Conservation (phyloP, 1,140 invertebrate genomes). For the Leucophenga varia region DNA sequence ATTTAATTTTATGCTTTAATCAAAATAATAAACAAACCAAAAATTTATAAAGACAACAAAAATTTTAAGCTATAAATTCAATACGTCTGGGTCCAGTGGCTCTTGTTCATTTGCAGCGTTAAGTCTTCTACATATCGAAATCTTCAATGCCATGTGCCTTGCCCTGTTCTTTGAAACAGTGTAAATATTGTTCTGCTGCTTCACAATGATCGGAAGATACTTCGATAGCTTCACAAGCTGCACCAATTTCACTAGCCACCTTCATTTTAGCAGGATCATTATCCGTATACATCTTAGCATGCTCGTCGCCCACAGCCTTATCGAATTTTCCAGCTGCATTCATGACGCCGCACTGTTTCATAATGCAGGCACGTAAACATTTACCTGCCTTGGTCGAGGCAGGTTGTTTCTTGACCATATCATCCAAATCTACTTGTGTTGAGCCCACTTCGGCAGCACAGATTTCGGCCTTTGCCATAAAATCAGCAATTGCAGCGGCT, state of each 20-base stretch:
- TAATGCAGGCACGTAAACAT: constrained; percentile 37
- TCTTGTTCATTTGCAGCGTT: neutral
- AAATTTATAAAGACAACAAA: no score
- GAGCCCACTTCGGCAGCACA: constrained; percentile 29
- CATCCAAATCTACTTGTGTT: constrained; percentile 23
- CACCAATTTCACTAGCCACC: constrained; percentile 29
- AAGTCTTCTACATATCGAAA: constrained; percentile 11
- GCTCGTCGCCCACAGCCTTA: constrained; percentile 17
- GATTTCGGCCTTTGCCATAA: constrained; percentile 23
- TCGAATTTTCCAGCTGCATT: constrained; percentile 30
- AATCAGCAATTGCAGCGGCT: constrained; percentile 24
- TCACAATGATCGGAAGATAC: constrained; percentile 39
- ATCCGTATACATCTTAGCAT: constrained; percentile 34
- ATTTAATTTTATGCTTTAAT: no score
- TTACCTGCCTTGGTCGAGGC: constrained; percentile 26
- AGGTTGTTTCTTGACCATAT: constrained; percentile 22
- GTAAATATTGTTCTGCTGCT: constrained; percentile 27
- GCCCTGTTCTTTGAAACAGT: constrained; percentile 27
- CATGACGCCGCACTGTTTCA: constrained; percentile 30
- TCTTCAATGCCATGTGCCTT: constrained; percentile 18
- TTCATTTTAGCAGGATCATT: constrained; percentile 38
- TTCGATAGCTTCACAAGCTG: constrained; percentile 23
- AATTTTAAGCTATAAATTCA: no score
- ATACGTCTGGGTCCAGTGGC: neutral
- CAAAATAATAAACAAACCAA: no score